Percentiles rank a stretch among this genome's conserved stretches.
These are phyloP conservation scores for Falco concolor DNA, from an alignment of 2,797 vertebrate genomes.

Conservation along the genomic window DNA sequence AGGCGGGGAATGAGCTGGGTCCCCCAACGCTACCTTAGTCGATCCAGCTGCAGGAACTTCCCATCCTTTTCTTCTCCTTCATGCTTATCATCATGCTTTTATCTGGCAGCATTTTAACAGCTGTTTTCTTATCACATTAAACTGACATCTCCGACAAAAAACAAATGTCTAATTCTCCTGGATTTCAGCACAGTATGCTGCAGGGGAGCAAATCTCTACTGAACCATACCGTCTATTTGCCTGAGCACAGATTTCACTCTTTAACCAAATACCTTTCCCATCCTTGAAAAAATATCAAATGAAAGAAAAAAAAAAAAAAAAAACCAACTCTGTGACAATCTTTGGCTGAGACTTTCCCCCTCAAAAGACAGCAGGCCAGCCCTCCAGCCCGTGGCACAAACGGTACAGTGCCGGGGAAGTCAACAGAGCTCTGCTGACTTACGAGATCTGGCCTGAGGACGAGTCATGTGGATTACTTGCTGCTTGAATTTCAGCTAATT, in stretches of 20 bases:
- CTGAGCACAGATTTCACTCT: not conserved
- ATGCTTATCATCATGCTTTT: not conserved
- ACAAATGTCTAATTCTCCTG: not conserved
- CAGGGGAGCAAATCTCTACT: not conserved
- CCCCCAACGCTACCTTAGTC: not conserved
- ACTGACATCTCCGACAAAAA: not conserved
- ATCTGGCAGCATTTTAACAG: not conserved
- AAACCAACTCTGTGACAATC: not conserved
- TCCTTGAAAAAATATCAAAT: not conserved
- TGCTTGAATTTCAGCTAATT: not conserved
- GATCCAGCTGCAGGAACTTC: not conserved
- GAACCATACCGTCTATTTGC: not conserved
- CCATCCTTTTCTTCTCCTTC: not conserved
- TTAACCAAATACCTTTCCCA: not conserved
- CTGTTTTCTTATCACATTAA: constrained; percentile 23
- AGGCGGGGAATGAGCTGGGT: rapidly evolving
- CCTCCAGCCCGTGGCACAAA: not conserved
- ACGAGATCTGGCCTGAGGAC: not conserved
- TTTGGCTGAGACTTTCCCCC: not conserved
- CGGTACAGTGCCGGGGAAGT: not conserved
- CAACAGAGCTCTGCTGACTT: not conserved
- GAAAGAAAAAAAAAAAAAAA: no score
- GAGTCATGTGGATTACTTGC: not conserved
- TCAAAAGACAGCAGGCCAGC: not conserved
- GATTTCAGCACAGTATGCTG: not conserved